A percentile compares a stretch with the other conserved stretches of the same genome.
phyloP scores from a whole-genome alignment of 2,113 vertebrate genomes.

The Rhinoptilus africanus region DNA sequence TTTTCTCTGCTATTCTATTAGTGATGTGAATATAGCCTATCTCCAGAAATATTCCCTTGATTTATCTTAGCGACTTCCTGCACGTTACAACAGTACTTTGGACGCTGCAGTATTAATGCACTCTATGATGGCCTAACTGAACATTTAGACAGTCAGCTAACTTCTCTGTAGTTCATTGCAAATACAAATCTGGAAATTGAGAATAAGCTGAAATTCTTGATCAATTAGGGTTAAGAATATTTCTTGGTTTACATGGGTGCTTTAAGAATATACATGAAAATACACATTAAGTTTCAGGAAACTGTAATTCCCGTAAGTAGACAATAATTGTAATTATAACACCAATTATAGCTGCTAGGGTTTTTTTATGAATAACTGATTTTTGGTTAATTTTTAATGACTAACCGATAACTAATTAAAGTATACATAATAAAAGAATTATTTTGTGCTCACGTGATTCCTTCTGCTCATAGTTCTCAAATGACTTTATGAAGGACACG shows the following conservation, averaged over 20 bases:
- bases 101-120: not conserved
- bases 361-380: not conserved
- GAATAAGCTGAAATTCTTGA: not conserved
- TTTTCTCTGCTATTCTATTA: not conserved
- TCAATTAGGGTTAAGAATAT: not conserved
- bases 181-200: not conserved
- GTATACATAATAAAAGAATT: not conserved
- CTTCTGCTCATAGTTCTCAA: not conserved
- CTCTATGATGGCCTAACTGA: not conserved
- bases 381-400: slow-evolving; percentile 4
- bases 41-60: not conserved
- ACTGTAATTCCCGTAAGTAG: not conserved
- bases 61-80: not conserved
- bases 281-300: not conserved
- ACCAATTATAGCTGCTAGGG: not conserved
- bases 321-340: not conserved
- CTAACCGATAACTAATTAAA: not conserved
- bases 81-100: not conserved
- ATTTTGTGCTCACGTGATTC: not conserved
- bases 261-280: not conserved
- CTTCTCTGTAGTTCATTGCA: not conserved
- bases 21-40: not conserved
- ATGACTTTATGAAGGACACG: not conserved
- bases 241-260: not conserved
- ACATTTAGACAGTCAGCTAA: not conserved